phyloP scores from a whole-genome alignment of 1,140 invertebrate genomes.

The Orius insidiosus region DNA sequence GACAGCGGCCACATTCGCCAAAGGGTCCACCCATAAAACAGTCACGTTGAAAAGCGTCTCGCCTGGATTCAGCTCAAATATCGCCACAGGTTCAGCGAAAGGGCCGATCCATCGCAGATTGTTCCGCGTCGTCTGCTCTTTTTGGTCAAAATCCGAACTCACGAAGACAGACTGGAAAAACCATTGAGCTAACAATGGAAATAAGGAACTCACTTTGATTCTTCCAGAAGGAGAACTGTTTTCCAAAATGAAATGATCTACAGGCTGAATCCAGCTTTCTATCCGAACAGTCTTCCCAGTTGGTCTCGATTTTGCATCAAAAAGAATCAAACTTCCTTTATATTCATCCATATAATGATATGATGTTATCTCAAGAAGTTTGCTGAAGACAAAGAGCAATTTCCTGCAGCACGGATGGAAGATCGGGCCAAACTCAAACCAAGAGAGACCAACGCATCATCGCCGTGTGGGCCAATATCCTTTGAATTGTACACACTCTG shows the following conservation, averaged over 20 bases:
- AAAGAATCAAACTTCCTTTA: conserved; percentile 37
- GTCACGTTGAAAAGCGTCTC: conserved; percentile 42
- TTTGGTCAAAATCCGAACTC: conserved; percentile 83
- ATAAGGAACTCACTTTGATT: conserved; percentile 21
- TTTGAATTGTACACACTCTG: conserved; percentile 71
- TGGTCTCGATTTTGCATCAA: conserved; percentile 26
- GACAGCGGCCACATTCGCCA: conserved; percentile 55
- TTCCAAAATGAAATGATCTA: conserved; percentile 31
- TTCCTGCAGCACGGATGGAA: conserved; percentile 19
- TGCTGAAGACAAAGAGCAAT: conserved; percentile 29
- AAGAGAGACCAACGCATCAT: conserved; percentile 55
- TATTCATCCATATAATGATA: conserved; percentile 48
- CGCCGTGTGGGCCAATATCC: conserved; percentile 46
- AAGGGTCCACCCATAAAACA: conserved; percentile 72
- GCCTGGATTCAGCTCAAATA: conserved; percentile 32
- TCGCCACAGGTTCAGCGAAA: conserved; percentile 53
- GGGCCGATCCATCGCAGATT: conserved; percentile 64
- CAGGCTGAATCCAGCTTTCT: conserved; percentile 47
- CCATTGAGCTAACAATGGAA: background rate
- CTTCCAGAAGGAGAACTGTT: conserved; percentile 23
- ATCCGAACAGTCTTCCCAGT: conserved; percentile 29
- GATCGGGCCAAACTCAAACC: conserved; percentile 43
- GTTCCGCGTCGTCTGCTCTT: conserved; percentile 83
- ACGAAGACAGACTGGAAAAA: conserved; percentile 42
- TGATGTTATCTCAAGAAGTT: conserved; percentile 42